phyloP scores from a whole-genome alignment of 2,888 invertebrate species.

The Chloroclystis v-ata region DNA sequence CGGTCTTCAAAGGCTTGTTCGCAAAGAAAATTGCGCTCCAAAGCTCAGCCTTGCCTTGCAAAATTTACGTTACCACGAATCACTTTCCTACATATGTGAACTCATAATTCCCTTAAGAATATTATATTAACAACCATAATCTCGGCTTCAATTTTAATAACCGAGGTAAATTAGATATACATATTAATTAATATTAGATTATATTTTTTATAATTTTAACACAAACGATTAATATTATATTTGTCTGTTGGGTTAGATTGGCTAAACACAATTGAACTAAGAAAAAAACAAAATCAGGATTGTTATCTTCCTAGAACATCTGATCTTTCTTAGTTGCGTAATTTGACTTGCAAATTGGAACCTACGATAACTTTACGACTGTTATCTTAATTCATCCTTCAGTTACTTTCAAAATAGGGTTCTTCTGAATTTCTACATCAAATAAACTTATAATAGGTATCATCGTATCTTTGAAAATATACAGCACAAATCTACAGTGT shows the following conservation, averaged over 20 bases:
- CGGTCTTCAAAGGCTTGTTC: conserved; percentile 29
- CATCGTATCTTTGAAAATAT: no score
- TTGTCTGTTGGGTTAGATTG: no score
- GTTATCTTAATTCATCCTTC: background rate
- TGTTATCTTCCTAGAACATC: background rate
- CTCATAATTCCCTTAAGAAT: background rate
- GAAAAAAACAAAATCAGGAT: background rate
- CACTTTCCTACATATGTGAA: background rate
- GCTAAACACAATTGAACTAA: no score
- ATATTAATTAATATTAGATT: no score
- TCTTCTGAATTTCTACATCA: no score
- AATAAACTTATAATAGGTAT: no score
- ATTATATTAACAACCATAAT: background rate
- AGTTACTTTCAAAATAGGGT: background rate
- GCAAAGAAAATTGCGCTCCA: conserved; percentile 24
- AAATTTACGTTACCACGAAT: conserved; percentile 1
- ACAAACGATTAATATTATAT: no score
- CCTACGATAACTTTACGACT: background rate
- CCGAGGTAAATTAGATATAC: no score
- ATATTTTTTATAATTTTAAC: no score
- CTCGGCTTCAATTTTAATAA: no score
- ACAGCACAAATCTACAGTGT: no score
- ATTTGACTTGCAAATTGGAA: background rate
- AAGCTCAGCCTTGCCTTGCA: conserved; percentile 3
- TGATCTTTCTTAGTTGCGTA: background rate